These are phyloP conservation scores for Myotis vivesi DNA, from an alignment of 2,797 vertebrate species.

Conservation along the genomic window DNA sequence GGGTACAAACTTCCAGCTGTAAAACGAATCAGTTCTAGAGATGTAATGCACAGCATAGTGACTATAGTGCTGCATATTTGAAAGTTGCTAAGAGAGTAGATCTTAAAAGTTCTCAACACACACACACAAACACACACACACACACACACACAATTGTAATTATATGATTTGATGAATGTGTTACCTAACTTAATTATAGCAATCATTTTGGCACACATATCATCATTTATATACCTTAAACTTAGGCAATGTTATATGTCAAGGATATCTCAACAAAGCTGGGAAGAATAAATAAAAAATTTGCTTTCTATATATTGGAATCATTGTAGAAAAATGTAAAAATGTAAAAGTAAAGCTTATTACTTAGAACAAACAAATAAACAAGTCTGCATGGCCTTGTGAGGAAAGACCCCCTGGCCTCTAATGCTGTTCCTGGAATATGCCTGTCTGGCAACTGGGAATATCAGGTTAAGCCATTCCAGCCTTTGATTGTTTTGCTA, in stretches of 20 bases:
- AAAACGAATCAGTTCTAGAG: background rate
- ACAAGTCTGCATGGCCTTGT: background rate
- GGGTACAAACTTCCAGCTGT: background rate
- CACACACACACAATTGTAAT: background rate
- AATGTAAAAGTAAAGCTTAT: background rate
- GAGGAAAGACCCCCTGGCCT: rapidly evolving
- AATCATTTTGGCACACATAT: background rate
- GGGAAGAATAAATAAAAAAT: background rate
- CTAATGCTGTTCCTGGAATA: background rate
- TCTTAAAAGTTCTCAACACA: background rate
- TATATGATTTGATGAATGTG: background rate
- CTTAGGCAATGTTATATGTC: background rate
- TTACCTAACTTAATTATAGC: background rate
- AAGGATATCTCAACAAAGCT: background rate
- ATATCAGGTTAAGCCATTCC: background rate
- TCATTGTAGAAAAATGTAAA: background rate
- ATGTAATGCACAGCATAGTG: background rate
- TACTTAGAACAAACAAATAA: background rate
- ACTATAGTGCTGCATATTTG: background rate
- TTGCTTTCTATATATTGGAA: background rate
- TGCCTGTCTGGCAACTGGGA: background rate
- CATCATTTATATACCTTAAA: background rate
- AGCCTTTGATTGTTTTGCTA: background rate
- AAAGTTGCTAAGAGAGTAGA: background rate
- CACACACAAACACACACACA: background rate